These are phyloP conservation scores for Phortica magna DNA, from an alignment of 2,888 invertebrate genomes.

Conservation along the genomic window DNA sequence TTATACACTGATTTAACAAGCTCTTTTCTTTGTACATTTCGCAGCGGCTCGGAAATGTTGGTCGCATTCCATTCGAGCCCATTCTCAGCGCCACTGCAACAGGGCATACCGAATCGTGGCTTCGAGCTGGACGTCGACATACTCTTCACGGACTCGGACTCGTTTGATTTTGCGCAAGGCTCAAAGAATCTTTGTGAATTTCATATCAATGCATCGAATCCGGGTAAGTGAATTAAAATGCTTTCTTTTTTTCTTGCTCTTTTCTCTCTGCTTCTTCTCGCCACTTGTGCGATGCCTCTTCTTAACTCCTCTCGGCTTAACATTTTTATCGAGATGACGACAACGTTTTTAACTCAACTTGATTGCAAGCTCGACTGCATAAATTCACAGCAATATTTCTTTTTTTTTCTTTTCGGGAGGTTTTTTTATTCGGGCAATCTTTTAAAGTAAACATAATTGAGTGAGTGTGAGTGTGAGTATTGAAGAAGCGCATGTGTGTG, in stretches of 20 bases:
- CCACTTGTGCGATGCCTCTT: not conserved
- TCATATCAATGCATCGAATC: conserved; percentile 85
- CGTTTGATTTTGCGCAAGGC: conserved; percentile 87
- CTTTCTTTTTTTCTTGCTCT: not conserved
- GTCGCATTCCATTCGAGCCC: conserved; percentile 93
- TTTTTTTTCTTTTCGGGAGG: too few species aligned
- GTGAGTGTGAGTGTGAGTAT: not conserved
- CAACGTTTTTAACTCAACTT: conserved; percentile 6
- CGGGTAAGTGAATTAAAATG: conserved; percentile 68
- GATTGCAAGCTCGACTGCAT: not conserved
- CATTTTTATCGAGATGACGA: not conserved
- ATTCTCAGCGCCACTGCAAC: conserved; percentile 87
- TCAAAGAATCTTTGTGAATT: conserved; percentile 83
- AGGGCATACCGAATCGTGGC: conserved; percentile 84
- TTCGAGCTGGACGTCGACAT: conserved; percentile 93
- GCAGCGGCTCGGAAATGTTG: conserved; percentile 89
- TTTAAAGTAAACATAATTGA: conserved; percentile 27
- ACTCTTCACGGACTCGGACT: conserved; percentile 92
- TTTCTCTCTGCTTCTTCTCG: not conserved
- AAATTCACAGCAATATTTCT: not conserved
- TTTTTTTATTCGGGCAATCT: not conserved
- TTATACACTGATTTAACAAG: not conserved
- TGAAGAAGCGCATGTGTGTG: too few species aligned
- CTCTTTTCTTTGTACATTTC: conserved; percentile 36
- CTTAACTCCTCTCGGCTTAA: too few species aligned